phyloP scores from a whole-genome alignment of 2,888 invertebrate species.

The Thereva nobilitata region DNA sequence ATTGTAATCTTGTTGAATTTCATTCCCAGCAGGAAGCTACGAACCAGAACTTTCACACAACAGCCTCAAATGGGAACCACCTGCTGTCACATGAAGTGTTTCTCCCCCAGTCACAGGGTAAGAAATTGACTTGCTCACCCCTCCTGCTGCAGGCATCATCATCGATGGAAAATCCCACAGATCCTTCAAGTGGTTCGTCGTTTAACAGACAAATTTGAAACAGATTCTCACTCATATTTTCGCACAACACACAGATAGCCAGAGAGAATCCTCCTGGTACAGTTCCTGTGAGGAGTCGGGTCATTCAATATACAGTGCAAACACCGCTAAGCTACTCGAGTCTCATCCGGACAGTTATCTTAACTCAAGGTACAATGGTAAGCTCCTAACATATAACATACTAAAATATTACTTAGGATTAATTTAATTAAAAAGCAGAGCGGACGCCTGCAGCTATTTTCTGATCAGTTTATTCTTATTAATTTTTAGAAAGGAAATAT shows the following conservation, averaged over 20 bases:
- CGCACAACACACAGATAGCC: conserved; percentile 45
- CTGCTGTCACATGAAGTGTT: conserved; percentile 45
- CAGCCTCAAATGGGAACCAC: conserved; percentile 43
- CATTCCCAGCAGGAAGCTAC: conserved; percentile 27
- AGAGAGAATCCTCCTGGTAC: conserved; percentile 50
- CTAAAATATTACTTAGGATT: neutral
- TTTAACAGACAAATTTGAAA: conserved; percentile 12
- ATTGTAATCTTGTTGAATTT: neutral
- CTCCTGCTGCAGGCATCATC: conserved; percentile 29
- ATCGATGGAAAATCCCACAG: conserved; percentile 26
- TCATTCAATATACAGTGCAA: conserved; percentile 47
- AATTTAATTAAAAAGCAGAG: neutral
- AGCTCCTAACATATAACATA: conserved; percentile 47
- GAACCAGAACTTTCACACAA: conserved; percentile 36
- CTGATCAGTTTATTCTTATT: conserved; percentile 16
- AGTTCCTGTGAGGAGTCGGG: conserved; percentile 49
- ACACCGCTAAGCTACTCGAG: conserved; percentile 43
- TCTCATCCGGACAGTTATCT: conserved; percentile 56
- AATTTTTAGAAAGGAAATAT: conserved; percentile 23
- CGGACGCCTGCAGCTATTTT: conserved; percentile 1
- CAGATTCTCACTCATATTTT: neutral
- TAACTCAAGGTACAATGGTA: conserved; percentile 57
- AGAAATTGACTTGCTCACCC: conserved; percentile 20
- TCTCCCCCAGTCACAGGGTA: conserved; percentile 43
- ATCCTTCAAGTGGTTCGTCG: conserved; percentile 40